Percentiles rank a stretch among this genome's conserved stretches.
Conservation (phyloP, 2,113 vertebrate species). For the Lipophrys pholis region DNA sequence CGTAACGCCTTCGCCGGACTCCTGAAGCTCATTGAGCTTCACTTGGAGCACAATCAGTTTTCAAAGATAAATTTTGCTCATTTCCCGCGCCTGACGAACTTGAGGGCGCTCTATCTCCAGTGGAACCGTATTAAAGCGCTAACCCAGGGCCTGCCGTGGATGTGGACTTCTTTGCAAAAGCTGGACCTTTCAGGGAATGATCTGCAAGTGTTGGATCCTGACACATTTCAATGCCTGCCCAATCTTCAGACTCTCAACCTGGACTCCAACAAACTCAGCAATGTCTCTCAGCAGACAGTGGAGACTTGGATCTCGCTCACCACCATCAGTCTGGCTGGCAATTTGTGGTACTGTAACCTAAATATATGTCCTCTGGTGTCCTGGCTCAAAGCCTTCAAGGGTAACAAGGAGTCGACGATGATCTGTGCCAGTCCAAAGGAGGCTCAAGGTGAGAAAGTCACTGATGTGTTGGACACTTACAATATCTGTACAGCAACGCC, state of each 20-base stretch:
- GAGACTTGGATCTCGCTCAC: slow-evolving; percentile 95
- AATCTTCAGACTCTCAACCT: slow-evolving; percentile 96
- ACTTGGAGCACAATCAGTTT: slow-evolving; percentile 98
- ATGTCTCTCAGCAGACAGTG: slow-evolving; percentile 93
- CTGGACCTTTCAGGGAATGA: slow-evolving; percentile 97
- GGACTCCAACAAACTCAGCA: slow-evolving; percentile 98
- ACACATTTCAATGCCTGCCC: slow-evolving; percentile 94
- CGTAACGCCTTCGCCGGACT: slow-evolving; percentile 96
- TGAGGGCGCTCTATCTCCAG: slow-evolving; percentile 94
- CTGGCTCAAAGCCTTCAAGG: slow-evolving; percentile 96
- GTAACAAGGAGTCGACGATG: slow-evolving; percentile 94
- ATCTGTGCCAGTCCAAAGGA: slow-evolving; percentile 95
- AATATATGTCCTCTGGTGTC: slow-evolving; percentile 93
- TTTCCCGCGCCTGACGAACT: slow-evolving; percentile 95
- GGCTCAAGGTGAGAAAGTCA: slow-evolving; percentile 94
- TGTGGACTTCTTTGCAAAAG: slow-evolving; percentile 98
- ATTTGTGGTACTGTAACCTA: slow-evolving; percentile 95
- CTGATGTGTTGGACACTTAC: slow-evolving; percentile 92
- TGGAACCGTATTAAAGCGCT: slow-evolving; percentile 95
- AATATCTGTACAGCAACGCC: slow-evolving; percentile 89
- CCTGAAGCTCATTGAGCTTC: slow-evolving; percentile 93
- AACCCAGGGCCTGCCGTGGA: slow-evolving; percentile 94
- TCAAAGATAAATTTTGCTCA: slow-evolving; percentile 97
- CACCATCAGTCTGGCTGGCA: slow-evolving; percentile 94
- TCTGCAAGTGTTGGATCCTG: slow-evolving; percentile 89